Percentiles rank a stretch among this genome's conserved stretches.
Conservation (phyloP, 1,140 invertebrate species). For the Arctopsyche grandis region DNA sequence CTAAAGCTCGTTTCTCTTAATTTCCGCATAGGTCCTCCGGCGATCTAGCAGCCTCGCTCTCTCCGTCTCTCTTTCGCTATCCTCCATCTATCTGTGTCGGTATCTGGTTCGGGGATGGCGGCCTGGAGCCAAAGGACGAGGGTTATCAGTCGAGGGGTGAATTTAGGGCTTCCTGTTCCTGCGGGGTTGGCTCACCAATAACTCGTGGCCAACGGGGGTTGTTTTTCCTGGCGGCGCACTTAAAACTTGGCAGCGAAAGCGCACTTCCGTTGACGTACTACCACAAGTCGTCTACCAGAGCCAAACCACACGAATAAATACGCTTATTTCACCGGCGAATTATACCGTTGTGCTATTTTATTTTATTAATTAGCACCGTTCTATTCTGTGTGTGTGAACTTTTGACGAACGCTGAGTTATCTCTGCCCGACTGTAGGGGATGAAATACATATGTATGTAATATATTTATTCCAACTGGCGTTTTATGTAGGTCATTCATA, state of each 20-base stretch:
- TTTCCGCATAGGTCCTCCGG: neutral
- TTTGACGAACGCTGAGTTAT: neutral
- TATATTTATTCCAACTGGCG: too few species aligned
- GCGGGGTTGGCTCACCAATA: neutral
- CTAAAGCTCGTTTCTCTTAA: constrained; percentile 23
- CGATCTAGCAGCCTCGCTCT: neutral
- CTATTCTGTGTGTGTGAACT: neutral
- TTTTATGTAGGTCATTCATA: too few species aligned
- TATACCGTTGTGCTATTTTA: too few species aligned
- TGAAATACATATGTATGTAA: neutral
- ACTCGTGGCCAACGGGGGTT: neutral
- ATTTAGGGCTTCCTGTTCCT: constrained; percentile 30
- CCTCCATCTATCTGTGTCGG: neutral
- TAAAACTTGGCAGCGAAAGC: constrained; percentile 44
- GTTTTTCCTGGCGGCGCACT: constrained; percentile 45
- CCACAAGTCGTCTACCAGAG: neutral
- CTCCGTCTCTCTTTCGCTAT: too few species aligned
- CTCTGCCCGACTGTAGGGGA: neutral
- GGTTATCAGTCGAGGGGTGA: constrained; percentile 14
- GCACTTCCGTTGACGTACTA: constrained; percentile 37
- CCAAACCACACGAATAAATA: constrained; percentile 15
- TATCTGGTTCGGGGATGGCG: neutral
- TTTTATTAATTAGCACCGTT: too few species aligned
- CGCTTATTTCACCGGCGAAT: neutral
- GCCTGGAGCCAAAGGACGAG: constrained; percentile 5